phyloP scores from a whole-genome alignment of 2,113 vertebrate genomes.

The Epinephelus fuscoguttatus region DNA sequence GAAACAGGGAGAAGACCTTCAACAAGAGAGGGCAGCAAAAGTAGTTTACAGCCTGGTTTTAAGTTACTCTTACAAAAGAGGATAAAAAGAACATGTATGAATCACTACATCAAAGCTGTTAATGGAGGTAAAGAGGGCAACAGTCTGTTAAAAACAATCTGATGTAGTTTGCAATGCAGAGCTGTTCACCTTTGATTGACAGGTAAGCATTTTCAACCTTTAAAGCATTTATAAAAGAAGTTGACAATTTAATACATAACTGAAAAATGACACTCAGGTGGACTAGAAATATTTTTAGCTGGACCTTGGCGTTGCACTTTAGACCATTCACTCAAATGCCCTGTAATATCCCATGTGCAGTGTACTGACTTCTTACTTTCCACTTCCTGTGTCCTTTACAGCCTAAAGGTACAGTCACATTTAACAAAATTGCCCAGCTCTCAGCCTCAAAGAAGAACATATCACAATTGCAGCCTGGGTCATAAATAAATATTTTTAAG shows the following conservation, averaged over 20 bases:
- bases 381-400: constrained; percentile 3
- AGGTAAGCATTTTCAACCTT: constrained; percentile 6
- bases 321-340: constrained; percentile 3
- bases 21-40: not conserved
- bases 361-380: not conserved
- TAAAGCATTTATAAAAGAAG: constrained; percentile 17
- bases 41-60: constrained; percentile 3
- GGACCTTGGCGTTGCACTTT: constrained; percentile 6
- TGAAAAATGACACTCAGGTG: not conserved
- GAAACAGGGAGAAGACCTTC: not conserved
- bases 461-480: not conserved
- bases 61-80: not conserved
- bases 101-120: constrained; percentile 35
- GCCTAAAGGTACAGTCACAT: constrained; percentile 6
- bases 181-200: constrained; percentile 13
- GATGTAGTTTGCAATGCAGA: constrained; percentile 23
- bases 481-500: constrained; percentile 2
- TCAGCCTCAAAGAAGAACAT: not conserved
- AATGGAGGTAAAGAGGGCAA: constrained; percentile 46
- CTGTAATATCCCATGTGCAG: constrained; percentile 19
- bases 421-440: not conserved
- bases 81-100: constrained; percentile 15
- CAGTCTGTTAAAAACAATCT: constrained; percentile 30
- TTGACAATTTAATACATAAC: not conserved
- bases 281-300: not conserved